These are phyloP conservation scores for Neocloeon triangulifer DNA, from an alignment of 1,140 invertebrate species.

Conservation along the genomic window DNA sequence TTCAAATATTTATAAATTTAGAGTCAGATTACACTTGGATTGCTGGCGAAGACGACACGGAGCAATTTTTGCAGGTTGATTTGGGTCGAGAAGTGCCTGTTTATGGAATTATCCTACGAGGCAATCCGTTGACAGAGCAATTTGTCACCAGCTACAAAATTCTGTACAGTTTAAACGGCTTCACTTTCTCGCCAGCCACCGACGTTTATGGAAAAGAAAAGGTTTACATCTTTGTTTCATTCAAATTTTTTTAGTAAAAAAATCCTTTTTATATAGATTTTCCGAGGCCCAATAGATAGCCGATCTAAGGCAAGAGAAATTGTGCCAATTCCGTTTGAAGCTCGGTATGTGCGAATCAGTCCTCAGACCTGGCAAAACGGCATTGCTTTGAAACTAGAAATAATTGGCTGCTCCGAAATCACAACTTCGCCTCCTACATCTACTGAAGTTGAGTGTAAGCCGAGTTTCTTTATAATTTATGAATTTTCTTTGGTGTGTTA, in stretches of 20 bases:
- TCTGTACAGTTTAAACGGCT: slow-evolving; percentile 38
- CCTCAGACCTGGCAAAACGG: slow-evolving; percentile 53
- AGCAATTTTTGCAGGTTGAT: slow-evolving; percentile 47
- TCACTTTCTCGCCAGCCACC: slow-evolving; percentile 26
- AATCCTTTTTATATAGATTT: slow-evolving; percentile 25
- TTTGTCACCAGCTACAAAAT: slow-evolving; percentile 54
- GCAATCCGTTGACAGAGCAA: slow-evolving; percentile 32
- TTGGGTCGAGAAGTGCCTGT: slow-evolving; percentile 33
- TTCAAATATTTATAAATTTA: neutral
- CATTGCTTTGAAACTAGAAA: slow-evolving; percentile 45
- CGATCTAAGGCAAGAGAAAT: slow-evolving; percentile 30
- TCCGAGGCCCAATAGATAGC: slow-evolving; percentile 43
- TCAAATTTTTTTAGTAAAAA: slow-evolving; percentile 10
- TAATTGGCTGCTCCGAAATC: slow-evolving; percentile 41
- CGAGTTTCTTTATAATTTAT: no score
- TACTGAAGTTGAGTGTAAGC: no score
- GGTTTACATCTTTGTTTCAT: slow-evolving; percentile 12
- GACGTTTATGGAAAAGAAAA: slow-evolving; percentile 16
- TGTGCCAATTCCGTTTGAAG: slow-evolving; percentile 39
- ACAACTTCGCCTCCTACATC: no score
- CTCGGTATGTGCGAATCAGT: slow-evolving; percentile 39
- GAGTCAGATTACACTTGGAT: slow-evolving; percentile 25
- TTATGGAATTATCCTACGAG: slow-evolving; percentile 46
- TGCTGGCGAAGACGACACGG: slow-evolving; percentile 23
- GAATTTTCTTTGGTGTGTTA: no score